phyloP scores from a whole-genome alignment of 2,888 invertebrate species.

The Andrena trimmerana region DNA sequence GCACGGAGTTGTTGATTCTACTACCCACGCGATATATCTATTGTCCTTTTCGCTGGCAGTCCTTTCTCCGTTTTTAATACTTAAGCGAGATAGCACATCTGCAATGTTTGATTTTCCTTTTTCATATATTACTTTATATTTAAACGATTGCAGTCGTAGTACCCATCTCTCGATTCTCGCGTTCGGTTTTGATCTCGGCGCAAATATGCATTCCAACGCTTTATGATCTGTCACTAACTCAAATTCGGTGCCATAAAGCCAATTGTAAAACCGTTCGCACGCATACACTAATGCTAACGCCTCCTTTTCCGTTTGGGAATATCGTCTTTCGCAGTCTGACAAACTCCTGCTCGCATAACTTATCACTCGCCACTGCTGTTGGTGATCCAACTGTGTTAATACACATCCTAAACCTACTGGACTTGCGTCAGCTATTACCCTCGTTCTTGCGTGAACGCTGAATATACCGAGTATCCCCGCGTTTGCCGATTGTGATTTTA shows the following conservation, averaged over 20 bases:
- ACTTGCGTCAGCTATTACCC: constrained; percentile 79
- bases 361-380: constrained; percentile 75
- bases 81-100: constrained; percentile 51
- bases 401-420: constrained; percentile 78
- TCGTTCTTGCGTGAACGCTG: constrained; percentile 72
- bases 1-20: no score
- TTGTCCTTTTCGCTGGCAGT: no score
- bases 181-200: constrained; percentile 53
- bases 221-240: constrained; percentile 70
- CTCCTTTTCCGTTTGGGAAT: constrained; percentile 71
- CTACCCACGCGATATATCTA: no score
- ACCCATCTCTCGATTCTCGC: constrained; percentile 45
- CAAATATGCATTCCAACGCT: constrained; percentile 71
- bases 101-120: constrained; percentile 68
- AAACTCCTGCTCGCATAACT: constrained; percentile 67
- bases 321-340: constrained; percentile 76
- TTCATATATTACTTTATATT: not conserved
- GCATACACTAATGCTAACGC: constrained; percentile 68
- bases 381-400: constrained; percentile 70
- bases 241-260: constrained; percentile 81
- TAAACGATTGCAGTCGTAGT: no score
- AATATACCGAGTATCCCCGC: constrained; percentile 64
- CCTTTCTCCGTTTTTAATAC: constrained; percentile 48
- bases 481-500: constrained; percentile 26
- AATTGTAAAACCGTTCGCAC: constrained; percentile 77